These are phyloP conservation scores for Alectura lathami DNA, from an alignment of 2,113 vertebrate genomes.

Conservation along the genomic window DNA sequence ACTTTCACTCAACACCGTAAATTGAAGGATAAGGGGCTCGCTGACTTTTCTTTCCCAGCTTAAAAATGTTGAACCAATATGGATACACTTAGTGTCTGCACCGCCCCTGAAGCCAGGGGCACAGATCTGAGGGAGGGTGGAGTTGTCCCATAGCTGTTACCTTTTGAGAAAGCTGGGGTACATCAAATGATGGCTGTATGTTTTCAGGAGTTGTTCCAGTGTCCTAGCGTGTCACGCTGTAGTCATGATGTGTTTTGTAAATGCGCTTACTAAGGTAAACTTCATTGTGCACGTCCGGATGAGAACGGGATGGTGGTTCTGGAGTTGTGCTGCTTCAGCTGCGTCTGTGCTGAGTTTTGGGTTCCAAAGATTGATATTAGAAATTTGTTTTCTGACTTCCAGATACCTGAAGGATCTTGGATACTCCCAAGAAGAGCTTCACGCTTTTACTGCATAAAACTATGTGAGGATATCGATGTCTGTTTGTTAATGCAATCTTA, in stretches of 20 bases:
- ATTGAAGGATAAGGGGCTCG: neutral
- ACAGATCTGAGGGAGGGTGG: neutral
- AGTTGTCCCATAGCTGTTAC: neutral
- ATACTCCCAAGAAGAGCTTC: slow-evolving; percentile 75
- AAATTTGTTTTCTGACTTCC: slow-evolving; percentile 53
- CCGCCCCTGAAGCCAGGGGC: neutral
- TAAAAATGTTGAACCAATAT: neutral
- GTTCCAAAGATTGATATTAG: neutral
- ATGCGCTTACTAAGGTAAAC: neutral
- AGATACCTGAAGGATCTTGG: slow-evolving; percentile 77
- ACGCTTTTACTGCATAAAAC: slow-evolving; percentile 74
- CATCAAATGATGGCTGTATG: neutral
- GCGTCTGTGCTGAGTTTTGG: neutral
- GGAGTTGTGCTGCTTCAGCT: neutral
- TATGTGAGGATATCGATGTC: neutral
- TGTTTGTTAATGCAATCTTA: slow-evolving; percentile 26
- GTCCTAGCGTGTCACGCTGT: neutral
- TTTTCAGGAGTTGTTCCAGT: neutral
- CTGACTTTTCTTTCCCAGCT: neutral
- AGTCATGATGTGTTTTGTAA: neutral
- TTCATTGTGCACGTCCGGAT: neutral
- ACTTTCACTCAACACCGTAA: neutral
- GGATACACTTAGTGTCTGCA: neutral
- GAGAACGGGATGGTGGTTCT: neutral
- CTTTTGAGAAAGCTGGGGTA: neutral